Evolutionary conservation across 2,113 vertebrate species (phyloP), one percentile per base, ranked within the genome.

Genomic region (Tricholaema leucomelas): DNA sequence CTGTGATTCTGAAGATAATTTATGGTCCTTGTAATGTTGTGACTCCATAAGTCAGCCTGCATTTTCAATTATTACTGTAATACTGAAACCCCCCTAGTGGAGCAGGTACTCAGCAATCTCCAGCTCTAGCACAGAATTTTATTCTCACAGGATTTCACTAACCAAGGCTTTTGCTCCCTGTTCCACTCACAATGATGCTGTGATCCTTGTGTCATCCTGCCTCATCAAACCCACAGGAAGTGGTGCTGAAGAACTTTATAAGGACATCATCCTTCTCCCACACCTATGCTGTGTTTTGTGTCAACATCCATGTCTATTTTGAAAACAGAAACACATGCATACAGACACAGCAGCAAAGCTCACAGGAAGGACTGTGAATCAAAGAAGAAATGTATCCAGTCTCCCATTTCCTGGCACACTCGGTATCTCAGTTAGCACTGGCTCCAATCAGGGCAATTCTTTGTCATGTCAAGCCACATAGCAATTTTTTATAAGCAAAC

Each of bases 61-160:
- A 50, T 80, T 76, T 86, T 89, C 42, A 79, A 65, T 58, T 63
- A 38, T 48, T 59, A 74, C 14, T 72, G 16, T 38, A 50, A 44
- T n/a, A 65, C 0, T 71, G 30, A 31, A 85, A 77, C 48, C 63
- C 10, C 44, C 9, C 27, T 24, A 17, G 5, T 52, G 14, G 56
- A 77, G 10, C 54, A 73, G 0, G 0, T 16, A 30, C 10, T 42
- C 60, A 71, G 40, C 54, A 54, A 42, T 8, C 15, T 71, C 15
- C 61, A 85, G 27, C 17, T 82, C 60, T 21, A 33, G 21, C 20
- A 28, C 4, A 66, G 18, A 63, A 66, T 54, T 77, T 63, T 40
- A 77, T 33, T 15, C 5, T 31, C 12, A 15, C 0, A n/a, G 35
- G 18, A 30, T n/a, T 85, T 83, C 64, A 85, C n/a, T 44, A 73